These are phyloP conservation scores for Gobius niger DNA, from an alignment of 2,113 vertebrate species.

Conservation along the genomic window DNA sequence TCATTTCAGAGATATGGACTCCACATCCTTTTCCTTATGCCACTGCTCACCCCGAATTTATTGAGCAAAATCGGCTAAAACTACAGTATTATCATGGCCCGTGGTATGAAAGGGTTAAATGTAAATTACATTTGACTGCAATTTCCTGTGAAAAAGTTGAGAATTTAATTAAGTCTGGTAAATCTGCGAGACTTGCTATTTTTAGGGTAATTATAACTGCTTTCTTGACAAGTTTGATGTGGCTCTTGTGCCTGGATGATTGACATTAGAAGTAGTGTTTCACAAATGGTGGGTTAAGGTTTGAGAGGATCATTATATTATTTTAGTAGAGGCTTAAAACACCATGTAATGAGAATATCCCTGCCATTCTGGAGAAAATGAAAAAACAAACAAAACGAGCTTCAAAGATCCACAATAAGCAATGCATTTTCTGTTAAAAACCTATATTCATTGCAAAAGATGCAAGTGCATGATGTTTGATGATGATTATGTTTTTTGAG, in stretches of 20 bases:
- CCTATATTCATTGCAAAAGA: too few relatives aligned
- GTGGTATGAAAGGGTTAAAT: not conserved
- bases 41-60: not conserved
- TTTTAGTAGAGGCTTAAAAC: too few relatives aligned
- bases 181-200: not conserved
- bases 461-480: not conserved
- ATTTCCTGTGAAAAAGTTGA: slow-evolving; percentile 1
- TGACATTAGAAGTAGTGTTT: not conserved
- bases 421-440: too few relatives aligned
- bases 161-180: not conserved
- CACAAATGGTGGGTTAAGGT: not conserved
- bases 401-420: too few relatives aligned
- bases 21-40: not conserved
- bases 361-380: too few relatives aligned
- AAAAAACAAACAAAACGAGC: too few relatives aligned
- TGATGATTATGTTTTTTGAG: not conserved
- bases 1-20: not conserved
- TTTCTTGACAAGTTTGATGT: not conserved
- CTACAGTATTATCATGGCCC: not conserved
- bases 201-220: not conserved
- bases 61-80: not conserved
- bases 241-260: not conserved
- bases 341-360: too few relatives aligned
- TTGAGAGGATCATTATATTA: too few relatives aligned
- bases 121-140: not conserved